Base-by-base conservation (phyloP, 2,113 vertebrate species). In the Pipa parva region DNA sequence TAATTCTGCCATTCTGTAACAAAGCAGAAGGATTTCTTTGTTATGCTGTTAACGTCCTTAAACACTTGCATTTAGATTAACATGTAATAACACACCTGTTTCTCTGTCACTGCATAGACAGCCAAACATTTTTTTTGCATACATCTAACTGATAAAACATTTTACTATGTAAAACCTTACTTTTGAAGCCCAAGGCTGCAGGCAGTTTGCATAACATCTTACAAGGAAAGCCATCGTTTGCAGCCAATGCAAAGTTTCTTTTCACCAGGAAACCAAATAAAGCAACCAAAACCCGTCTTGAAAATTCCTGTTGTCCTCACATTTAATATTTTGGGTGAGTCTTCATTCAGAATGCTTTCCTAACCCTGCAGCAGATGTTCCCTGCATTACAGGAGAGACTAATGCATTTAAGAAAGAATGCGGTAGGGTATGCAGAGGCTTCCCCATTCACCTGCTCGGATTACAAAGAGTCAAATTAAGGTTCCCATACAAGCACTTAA, bases 171-270 rank as follows among this genome's bases (percentile, higher is more conserved):
- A 83, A 84, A 33, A 74, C 92, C 96, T 98, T 97, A 99, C 96
- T 97, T 99, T 99, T 82, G 96, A 96, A 83, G 95, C 95, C 96
- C 96, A 99, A 15, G 96, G 96, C 72, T 98, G 96, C 85, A 99
- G 88, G 86, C 96, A 99, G 91, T 97, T 98, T 92, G 95, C 96
- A 57, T 99, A 99, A 90, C 96, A 99, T 83, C 96, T 95, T 79
- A 99, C 93, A 73, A 99, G 95, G 90, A 99, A 99, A 92, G 96
- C 96, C 96, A 99, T 99, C 84, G 84, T 75, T 72, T 71, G 71
- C 78, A 89, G 79, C 76, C 11, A 83, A 79, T 80, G 83, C 83
- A 86, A 92, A 92, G 88, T 92, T 94, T 89, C 85, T 82, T 86
- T 86, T 86, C 73, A 72, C 63, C 62, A 12, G 50, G 59, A 12